phyloP scores from a whole-genome alignment of 2,113 vertebrate species.

The Indicator indicator region DNA sequence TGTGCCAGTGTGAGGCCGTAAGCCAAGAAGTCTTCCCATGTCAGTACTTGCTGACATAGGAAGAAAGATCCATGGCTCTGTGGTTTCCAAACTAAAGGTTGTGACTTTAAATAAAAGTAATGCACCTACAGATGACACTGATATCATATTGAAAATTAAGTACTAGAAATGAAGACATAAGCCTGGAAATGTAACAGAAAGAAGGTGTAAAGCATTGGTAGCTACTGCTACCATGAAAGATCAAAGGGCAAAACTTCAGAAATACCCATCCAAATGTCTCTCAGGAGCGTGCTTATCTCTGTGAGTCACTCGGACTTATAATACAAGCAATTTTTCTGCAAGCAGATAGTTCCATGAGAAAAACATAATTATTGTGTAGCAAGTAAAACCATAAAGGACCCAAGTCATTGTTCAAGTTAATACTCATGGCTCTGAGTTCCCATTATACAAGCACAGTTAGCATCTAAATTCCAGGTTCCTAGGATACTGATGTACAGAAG shows the following conservation, averaged over 20 bases:
- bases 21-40: neutral
- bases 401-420: neutral
- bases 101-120: neutral
- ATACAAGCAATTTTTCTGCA: neutral
- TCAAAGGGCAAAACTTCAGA: neutral
- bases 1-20: neutral
- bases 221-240: neutral
- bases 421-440: neutral
- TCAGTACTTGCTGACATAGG: neutral
- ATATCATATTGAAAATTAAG: neutral
- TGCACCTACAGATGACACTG: neutral
- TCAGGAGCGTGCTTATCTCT: neutral
- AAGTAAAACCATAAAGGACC: neutral
- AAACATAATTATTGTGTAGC: neutral
- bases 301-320: neutral
- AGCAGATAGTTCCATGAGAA: neutral
- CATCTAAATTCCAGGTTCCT: neutral
- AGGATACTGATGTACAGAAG: neutral
- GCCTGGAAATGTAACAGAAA: neutral
- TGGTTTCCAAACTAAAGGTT: neutral
- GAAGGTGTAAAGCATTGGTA: neutral
- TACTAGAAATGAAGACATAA: neutral
- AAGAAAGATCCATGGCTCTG: neutral
- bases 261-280: rapidly evolving
- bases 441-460: neutral